phyloP scores from a whole-genome alignment of 2,797 vertebrate species.

The Austrolebias charrua region DNA sequence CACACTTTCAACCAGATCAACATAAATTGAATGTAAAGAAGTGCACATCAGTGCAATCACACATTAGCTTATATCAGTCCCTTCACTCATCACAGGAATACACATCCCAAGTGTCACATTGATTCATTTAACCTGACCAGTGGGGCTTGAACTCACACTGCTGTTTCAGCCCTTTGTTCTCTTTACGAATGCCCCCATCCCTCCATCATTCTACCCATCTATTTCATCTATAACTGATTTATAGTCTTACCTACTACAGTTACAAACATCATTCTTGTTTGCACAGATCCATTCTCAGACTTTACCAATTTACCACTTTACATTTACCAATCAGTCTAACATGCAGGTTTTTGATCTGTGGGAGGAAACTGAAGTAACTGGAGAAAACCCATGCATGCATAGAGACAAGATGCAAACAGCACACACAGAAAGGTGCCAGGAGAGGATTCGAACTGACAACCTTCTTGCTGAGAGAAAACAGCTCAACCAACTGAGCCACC shows the following conservation, averaged over 20 bases:
- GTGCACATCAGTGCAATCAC: not conserved
- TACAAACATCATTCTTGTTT: conserved; percentile 54
- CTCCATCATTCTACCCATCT: conserved; percentile 35
- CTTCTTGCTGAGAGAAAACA: no score
- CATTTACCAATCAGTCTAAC: no score
- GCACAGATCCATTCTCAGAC: conserved; percentile 37
- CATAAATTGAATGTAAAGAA: not conserved
- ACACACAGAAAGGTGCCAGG: no score
- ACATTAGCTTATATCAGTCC: conserved; percentile 1
- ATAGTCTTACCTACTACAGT: conserved; percentile 41
- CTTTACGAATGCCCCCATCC: conserved; percentile 24
- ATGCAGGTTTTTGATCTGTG: no score
- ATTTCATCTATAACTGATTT: conserved; percentile 52
- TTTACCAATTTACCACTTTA: no score
- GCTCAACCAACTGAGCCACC: no score
- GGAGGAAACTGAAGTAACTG: no score
- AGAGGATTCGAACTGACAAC: no score
- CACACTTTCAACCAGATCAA: no score
- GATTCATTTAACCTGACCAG: conserved; percentile 40
- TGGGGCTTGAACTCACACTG: conserved; percentile 48
- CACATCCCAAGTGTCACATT: conserved; percentile 16
- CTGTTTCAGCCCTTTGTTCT: conserved; percentile 46
- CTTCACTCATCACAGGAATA: conserved; percentile 7
- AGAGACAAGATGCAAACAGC: no score
- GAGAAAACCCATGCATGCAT: no score